Percentiles rank a stretch among this genome's conserved stretches.
phyloP scores from a whole-genome alignment of 2,113 vertebrate genomes.

The Poeciliopsis retropinna region DNA sequence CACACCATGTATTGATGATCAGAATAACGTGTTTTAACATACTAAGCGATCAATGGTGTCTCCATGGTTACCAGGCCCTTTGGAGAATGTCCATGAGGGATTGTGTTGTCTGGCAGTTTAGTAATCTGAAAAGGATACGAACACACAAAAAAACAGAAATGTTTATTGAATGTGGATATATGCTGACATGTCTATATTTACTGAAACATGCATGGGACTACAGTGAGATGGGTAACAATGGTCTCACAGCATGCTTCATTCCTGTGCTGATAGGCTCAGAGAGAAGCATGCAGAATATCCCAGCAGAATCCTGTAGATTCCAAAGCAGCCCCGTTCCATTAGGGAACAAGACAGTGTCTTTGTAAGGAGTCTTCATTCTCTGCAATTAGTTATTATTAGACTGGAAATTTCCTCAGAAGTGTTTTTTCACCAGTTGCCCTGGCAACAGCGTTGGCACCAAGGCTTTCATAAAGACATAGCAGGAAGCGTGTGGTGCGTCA shows the following conservation, averaged over 20 bases:
- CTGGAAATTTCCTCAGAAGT: conserved; percentile 84
- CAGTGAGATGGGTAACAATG: neutral
- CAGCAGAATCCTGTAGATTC: conserved; percentile 33
- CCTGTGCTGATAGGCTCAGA: neutral
- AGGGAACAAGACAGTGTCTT: conserved; percentile 60
- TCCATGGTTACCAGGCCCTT: conserved; percentile 59
- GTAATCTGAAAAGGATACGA: conserved; percentile 3
- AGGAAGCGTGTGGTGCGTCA: conserved; percentile 31
- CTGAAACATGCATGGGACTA: neutral
- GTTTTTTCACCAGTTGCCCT: conserved; percentile 89
- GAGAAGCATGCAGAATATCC: neutral
- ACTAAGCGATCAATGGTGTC: conserved; percentile 41
- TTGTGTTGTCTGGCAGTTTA: conserved; percentile 29
- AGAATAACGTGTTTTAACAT: conserved; percentile 54
- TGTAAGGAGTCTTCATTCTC: conserved; percentile 79
- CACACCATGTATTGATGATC: conserved; percentile 14
- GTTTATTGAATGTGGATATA: neutral
- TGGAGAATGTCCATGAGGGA: conserved; percentile 2
- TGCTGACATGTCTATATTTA: neutral
- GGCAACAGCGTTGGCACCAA: conserved; percentile 87
- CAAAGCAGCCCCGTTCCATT: conserved; percentile 53
- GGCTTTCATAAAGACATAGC: conserved; percentile 83
- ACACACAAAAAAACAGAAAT: neutral
- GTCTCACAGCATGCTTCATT: neutral
- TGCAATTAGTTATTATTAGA: conserved; percentile 92